Evolutionary conservation across 2,888 invertebrate genomes (phyloP), one percentile per base, ranked within the genome.

Genomic region (Agapetus fuscipes): DNA sequence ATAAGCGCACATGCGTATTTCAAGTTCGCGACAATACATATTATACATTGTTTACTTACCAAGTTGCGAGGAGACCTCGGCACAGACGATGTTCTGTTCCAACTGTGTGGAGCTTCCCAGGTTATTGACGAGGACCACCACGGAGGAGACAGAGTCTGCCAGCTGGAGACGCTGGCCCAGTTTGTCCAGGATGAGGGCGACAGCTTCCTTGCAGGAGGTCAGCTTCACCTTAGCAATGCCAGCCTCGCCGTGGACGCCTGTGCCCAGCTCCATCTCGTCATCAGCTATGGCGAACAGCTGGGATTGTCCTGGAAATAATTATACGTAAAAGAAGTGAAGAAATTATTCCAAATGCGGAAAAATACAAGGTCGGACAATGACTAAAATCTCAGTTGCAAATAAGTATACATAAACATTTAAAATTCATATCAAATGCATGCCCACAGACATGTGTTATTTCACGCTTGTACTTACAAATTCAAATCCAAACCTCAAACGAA

Each of bases 91-190:
- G 49, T 78, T 79, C 65, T 85, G 76, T 56, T 91, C 89, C 40
- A 88, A 55, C 44, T 80, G 73, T 1, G 83, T 80, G 0, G 83
- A 70, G 2, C 76, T 77, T 16, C 89, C 88, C 36, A 86, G 65
- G 58, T 90, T 91, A 61, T 88, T 87, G 3, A 91, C 59, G 51
- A 88, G 65, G 6, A 81, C 67, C 1, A 75, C 80, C 2, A 85
- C 74, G 42, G 59, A 53, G 32, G 58, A 52, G 0, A 62, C 62
- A 0, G 57, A 43, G 3, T 48, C 16, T 12, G 13, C 48, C n/a
- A 69, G 46, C 16, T 64, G 60, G 10, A 68, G 43, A 11, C 64
- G 61, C 10, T 56, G 55, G 6, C 51, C 51, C 25, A 53, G 63
- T 60, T 68, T 61, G 14, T 65, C 65, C 1, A 78, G 51, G 30